A percentile compares a stretch with the other conserved stretches of the same genome.
Evolutionary conservation across 2,888 invertebrate genomes (phyloP).

Genomic region (Schizaphis graminum): DNA sequence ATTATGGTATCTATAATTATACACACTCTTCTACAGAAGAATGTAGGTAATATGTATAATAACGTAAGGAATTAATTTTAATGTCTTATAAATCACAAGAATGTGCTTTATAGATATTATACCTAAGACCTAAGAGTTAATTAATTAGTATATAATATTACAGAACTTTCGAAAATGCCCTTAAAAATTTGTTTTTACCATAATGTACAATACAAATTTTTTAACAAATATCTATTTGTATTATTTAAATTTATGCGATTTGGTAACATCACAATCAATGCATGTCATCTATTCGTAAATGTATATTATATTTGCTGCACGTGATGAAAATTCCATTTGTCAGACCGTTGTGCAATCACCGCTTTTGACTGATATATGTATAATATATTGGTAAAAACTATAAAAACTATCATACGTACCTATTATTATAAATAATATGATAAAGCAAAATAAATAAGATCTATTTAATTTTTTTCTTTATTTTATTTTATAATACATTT

Average conservation of each 20-base stretch:
- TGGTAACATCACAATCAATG: not conserved
- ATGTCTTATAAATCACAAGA: not conserved
- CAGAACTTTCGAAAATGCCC: not conserved
- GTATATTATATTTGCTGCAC: not conserved
- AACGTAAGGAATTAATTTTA: not conserved
- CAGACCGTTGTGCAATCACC: not conserved
- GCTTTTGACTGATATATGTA: not conserved
- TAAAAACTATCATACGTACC: accelerated
- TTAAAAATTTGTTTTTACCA: not conserved
- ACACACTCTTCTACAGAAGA: not conserved
- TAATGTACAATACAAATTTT: not conserved
- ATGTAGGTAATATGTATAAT: too few species aligned
- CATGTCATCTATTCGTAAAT: too few species aligned
- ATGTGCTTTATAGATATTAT: not conserved
- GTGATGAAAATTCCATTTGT: not conserved
- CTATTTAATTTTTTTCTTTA: not conserved
- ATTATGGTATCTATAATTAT: too few species aligned
- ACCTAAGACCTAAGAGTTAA: not conserved
- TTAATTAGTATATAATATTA: not conserved
- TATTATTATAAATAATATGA: not conserved
- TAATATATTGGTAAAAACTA: not conserved
- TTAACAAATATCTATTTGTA: not conserved
- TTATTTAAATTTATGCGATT: not conserved
- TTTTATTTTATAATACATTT: not conserved
- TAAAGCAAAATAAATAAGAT: not conserved